phyloP scores from a whole-genome alignment of 2,797 vertebrate species.

The Poeciliopsis gracilis region DNA sequence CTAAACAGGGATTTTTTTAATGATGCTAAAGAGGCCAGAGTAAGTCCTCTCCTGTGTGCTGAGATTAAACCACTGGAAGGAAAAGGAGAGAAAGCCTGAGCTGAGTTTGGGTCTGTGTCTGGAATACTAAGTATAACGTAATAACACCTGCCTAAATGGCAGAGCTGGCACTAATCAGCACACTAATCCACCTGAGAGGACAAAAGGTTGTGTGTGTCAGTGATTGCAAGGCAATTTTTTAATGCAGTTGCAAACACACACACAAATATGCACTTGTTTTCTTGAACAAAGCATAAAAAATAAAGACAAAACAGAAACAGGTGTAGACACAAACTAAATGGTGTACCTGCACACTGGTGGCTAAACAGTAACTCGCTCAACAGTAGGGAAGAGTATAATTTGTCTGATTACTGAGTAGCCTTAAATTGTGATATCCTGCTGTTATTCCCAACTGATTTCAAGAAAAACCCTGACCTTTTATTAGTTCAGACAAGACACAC shows the following conservation, averaged over 20 bases:
- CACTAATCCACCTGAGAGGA: conserved; percentile 63
- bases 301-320: conserved; percentile 13
- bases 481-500: conserved; percentile 34
- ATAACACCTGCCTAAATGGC: conserved; percentile 73
- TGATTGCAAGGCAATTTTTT: conserved; percentile 62
- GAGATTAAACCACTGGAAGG: conserved; percentile 57
- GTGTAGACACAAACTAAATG: conserved; percentile 21
- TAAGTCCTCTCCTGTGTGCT: conserved; percentile 58
- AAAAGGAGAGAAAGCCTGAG: conserved; percentile 43
- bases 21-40: conserved; percentile 59
- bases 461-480: conserved; percentile 55
- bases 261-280: background rate
- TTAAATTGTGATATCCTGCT: conserved; percentile 70
- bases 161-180: conserved; percentile 74
- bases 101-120: conserved; percentile 51
- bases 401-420: conserved; percentile 76
- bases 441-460: conserved; percentile 64
- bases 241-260: conserved; percentile 22
- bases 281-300: conserved; percentile 15
- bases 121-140: conserved; percentile 70
- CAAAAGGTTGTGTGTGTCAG: conserved; percentile 66
- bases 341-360: conserved; percentile 24
- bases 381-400: conserved; percentile 56
- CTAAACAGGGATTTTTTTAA: conserved; percentile 62
- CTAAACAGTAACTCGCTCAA: conserved; percentile 24